Base-by-base conservation (phyloP, 2,888 invertebrate species). In the Platycheirus rosarum region DNA sequence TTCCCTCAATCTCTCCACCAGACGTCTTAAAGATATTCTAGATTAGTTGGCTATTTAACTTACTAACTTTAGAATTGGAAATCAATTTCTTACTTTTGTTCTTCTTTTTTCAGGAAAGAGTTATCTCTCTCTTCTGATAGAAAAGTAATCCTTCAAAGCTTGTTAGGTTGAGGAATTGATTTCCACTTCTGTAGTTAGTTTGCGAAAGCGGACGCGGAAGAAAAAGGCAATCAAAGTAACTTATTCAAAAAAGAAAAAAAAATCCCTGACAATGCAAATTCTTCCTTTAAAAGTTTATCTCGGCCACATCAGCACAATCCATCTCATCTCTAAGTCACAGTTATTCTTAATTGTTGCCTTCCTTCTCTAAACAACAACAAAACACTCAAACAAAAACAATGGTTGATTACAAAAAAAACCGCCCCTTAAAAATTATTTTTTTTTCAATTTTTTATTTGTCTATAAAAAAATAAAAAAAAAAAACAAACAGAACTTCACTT, bases 391-490 rank as follows among this genome's bases (percentile, higher is more conserved):
- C 20, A 53, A 53, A 20, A 37, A 42, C n/a, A 63, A 44, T 65
- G 49, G 49, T 32, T 65, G 76, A 77, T 70, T 77, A 62, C 70
- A 48, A 76, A 63, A 76, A 63, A 48, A 11, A 70, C 9, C 76
- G 55, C 76, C 70, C 57, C 63, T 49, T 42, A 32, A 55, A 55
- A 51, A 37, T 29, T 16, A 46, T 42, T 32, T 11, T 4, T 40
- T 62, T 35, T 29, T 9, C 11, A 13, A 9, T 40, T 62, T 35
- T 29, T 9, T 13, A 13, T 29, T 53, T 32, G 32, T 35, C 35
- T 35, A 32, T 11, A 9, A 23, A 32, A 51, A 6, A 23, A 37
- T 37, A 53, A 40, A 6, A 40, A 29, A 23, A 23, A 23, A 32
- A 46, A 32, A 29, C 32, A 14, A 49, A 29, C 9, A 49, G 5